Conservation (phyloP, 2,113 vertebrate species). For the Aix galericulata region DNA sequence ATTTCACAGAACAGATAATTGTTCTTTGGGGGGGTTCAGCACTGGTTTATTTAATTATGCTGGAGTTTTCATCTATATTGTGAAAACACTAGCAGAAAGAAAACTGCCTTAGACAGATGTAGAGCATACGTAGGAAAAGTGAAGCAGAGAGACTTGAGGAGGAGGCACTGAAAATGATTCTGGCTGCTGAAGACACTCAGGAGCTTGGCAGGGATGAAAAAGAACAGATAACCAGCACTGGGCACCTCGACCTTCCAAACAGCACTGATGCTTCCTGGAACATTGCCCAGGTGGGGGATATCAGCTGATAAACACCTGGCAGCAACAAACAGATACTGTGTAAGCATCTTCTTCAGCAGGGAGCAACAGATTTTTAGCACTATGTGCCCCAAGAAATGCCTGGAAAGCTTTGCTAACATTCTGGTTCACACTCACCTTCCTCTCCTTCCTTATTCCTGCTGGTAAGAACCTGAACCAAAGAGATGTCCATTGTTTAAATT, state of each 20-base stretch:
- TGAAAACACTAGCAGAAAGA: conserved; percentile 63
- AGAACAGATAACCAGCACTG: neutral
- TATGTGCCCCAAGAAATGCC: neutral
- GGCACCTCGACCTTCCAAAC: neutral
- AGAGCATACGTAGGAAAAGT: neutral
- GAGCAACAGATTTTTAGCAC: neutral
- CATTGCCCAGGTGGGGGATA: neutral
- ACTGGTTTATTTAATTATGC: conserved; percentile 77
- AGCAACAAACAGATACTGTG: fast-evolving
- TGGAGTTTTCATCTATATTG: conserved; percentile 68
- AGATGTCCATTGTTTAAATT: neutral
- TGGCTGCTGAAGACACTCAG: neutral
- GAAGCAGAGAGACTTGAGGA: neutral
- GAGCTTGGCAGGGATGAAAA: neutral
- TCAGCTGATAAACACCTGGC: neutral
- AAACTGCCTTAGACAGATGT: conserved; percentile 33
- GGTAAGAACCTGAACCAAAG: neutral
- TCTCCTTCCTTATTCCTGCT: neutral
- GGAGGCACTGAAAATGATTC: neutral
- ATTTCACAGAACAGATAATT: conserved; percentile 77
- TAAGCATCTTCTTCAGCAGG: neutral
- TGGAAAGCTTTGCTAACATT: neutral
- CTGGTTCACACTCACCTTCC: neutral
- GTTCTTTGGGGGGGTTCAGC: conserved; percentile 72
- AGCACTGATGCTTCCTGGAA: neutral